These are phyloP conservation scores for Sapajus apella DNA, from an alignment of 2,113 vertebrate genomes.

Conservation along the genomic window DNA sequence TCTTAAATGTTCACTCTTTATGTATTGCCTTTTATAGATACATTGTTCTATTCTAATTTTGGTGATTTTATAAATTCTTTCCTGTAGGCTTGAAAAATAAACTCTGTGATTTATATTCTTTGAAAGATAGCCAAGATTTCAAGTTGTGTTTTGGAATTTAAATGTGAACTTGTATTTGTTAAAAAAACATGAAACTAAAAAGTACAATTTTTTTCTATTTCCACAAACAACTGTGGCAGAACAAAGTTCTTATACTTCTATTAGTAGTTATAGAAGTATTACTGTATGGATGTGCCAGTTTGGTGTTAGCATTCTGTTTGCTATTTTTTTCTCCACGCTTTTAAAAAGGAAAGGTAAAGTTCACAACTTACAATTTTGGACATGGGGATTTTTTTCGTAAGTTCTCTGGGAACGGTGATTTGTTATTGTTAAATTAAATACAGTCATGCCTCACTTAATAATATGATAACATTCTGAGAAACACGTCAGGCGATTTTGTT, in stretches of 20 bases:
- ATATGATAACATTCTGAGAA: background rate
- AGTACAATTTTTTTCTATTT: background rate
- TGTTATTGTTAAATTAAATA: slow-evolving; percentile 32
- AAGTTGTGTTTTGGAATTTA: slow-evolving; percentile 32
- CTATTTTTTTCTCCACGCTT: slow-evolving; percentile 5
- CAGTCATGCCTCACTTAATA: background rate
- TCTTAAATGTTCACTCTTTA: background rate
- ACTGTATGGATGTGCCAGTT: slow-evolving; percentile 4
- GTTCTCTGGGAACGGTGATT: background rate
- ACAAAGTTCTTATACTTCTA: background rate
- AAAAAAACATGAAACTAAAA: background rate
- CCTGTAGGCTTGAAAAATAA: background rate
- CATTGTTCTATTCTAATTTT: background rate
- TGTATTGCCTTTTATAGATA: background rate
- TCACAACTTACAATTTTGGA: slow-evolving; percentile 4
- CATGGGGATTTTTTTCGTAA: background rate
- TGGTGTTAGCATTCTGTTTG: background rate
- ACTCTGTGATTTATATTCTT: background rate
- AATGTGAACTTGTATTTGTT: background rate
- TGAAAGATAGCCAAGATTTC: background rate
- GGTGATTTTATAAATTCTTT: background rate
- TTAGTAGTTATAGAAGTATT: background rate
- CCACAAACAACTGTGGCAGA: background rate
- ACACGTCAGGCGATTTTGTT: background rate
- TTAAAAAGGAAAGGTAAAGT: background rate